Base-by-base conservation (phyloP, 2,113 vertebrate species). In the Chloropsis hardwickii region DNA sequence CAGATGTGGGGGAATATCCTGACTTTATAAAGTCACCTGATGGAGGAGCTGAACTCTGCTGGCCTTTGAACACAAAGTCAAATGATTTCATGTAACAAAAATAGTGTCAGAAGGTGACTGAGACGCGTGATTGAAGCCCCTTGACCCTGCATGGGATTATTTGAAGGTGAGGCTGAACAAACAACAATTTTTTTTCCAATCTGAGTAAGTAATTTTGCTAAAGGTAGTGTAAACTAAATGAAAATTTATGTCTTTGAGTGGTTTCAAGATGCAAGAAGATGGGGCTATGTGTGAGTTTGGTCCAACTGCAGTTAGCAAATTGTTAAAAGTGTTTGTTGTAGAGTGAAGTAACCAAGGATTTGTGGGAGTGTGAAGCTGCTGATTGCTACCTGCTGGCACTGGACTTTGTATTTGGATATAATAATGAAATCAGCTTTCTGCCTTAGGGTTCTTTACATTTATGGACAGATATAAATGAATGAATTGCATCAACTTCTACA, bases 311-410 rank as follows among this genome's bases (percentile, higher is more conserved):
- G 51, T 83, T 81, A 92, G 48, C 8, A 48, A 66, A 70, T 54
- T 44, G 53, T 81, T 71, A 33, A 9, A 80, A 74, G 5, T 62
- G 29, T 73, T 78, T 83, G 21, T 78, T 79, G n/a, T 33, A 13
- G 51, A 47, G n/a, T 73, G 65, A 40, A 56, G 69, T 27, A 72
- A 62, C 74, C 86, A 61, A 28, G 69, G 61, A 65, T 87, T 91
- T 16, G 53, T 56, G 54, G 56, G 35, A 60, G 37, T 72, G 10
- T 42, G 69, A 69, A 79, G 73, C 27, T 77, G 84, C 78, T 91
- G 89, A 79, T 87, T 94, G 82, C 61, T 94, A 37, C 91, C 89
- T 86, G 84, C 89, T 92, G 84, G 61, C 50, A 10, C 45, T 91
- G 84, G 61, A 23, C 40, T 92, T 88, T 88, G 48, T 81, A 10